phyloP scores from a whole-genome alignment of 2,113 vertebrate species.

The Microtus pennsylvanicus region DNA sequence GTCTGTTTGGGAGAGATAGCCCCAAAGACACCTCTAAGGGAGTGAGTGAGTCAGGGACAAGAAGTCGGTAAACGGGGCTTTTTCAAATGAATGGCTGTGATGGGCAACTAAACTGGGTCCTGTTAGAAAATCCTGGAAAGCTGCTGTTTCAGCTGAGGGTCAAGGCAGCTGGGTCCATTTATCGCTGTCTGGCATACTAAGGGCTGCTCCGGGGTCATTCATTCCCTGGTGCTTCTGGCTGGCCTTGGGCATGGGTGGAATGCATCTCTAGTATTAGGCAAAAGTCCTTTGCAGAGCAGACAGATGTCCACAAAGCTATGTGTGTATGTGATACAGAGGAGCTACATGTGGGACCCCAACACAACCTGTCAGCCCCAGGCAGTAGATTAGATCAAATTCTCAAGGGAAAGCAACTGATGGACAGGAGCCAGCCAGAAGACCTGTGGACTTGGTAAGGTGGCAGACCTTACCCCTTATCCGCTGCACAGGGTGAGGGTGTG shows the following conservation, averaged over 20 bases:
- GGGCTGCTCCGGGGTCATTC: background rate
- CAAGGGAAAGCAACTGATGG: background rate
- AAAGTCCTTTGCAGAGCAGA: background rate
- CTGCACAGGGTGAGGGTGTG: background rate
- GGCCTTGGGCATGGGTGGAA: background rate
- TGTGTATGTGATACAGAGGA: background rate
- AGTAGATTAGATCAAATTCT: background rate
- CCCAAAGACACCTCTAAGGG: background rate
- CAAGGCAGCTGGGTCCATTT: background rate
- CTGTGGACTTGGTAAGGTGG: background rate
- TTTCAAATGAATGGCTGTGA: too few relatives aligned
- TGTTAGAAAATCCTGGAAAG: background rate
- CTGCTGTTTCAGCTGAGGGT: background rate
- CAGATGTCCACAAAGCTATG: fast-evolving
- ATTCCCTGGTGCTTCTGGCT: too few relatives aligned
- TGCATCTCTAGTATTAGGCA: background rate
- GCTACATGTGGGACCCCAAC: fast-evolving
- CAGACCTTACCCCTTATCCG: background rate
- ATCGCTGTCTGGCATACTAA: fast-evolving
- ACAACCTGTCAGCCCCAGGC: fast-evolving
- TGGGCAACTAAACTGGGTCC: background rate
- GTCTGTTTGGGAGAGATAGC: background rate
- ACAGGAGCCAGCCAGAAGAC: background rate
- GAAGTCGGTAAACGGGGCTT: background rate
- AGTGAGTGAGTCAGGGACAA: background rate